Evolutionary conservation across 2,113 vertebrate species (phyloP).

Genomic region (Rana temporaria): DNA sequence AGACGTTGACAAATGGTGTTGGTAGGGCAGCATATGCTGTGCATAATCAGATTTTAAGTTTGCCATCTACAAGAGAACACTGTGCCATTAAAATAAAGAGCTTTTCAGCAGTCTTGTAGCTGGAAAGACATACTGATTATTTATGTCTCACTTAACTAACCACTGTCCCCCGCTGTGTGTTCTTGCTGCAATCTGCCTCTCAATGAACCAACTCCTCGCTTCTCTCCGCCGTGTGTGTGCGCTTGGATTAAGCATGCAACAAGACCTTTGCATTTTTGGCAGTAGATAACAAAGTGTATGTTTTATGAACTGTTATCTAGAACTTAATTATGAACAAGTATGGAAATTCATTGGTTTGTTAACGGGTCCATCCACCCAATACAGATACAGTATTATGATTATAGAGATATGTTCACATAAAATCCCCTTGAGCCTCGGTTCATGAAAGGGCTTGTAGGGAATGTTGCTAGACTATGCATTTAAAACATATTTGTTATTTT

Average conservation of each 20-base stretch:
- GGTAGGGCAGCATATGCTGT: constrained; percentile 2
- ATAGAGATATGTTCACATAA: no score
- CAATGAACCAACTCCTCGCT: background rate
- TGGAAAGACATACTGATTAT: constrained; percentile 36
- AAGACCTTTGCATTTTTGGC: background rate
- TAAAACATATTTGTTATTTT: no score
- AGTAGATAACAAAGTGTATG: no score
- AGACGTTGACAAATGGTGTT: constrained; percentile 37
- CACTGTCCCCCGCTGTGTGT: constrained; percentile 14
- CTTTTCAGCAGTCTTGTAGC: constrained; percentile 23
- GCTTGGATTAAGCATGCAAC: background rate
- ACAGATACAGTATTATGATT: no score
- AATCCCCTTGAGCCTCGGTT: no score
- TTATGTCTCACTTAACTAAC: constrained; percentile 50
- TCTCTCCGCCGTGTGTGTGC: background rate
- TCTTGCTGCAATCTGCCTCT: constrained; percentile 41
- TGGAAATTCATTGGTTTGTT: no score
- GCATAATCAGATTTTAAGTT: constrained; percentile 35
- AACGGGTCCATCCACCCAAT: no score
- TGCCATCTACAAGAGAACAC: background rate
- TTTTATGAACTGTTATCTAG: no score
- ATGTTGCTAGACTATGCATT: no score
- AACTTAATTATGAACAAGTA: no score
- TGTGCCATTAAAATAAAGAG: constrained; percentile 27
- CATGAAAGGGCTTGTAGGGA: no score